Evolutionary conservation across 2,113 vertebrate species (phyloP).

Genomic region (Callopanchax toddi): DNA sequence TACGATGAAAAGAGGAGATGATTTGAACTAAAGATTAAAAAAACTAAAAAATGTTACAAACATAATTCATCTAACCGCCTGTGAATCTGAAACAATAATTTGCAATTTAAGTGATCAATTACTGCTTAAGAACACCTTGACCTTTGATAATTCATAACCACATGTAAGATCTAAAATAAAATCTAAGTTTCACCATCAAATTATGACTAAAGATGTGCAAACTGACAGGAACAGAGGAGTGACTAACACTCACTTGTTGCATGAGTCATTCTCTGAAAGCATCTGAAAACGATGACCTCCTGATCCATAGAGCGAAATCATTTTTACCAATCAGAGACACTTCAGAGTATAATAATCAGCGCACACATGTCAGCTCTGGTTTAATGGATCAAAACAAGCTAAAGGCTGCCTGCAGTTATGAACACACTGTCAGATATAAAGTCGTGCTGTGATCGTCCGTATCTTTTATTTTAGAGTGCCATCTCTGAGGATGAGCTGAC

Average conservation of each 20-base stretch:
- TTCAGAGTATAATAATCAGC: slow-evolving; percentile 17
- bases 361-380: slow-evolving; percentile 14
- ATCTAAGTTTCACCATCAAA: neutral
- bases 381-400: neutral
- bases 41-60: too few species aligned
- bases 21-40: too few species aligned
- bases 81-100: too few species aligned
- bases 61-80: too few species aligned
- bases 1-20: slow-evolving; percentile 23
- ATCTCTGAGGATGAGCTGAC: slow-evolving; percentile 13
- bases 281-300: slow-evolving; percentile 44
- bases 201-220: slow-evolving; percentile 2
- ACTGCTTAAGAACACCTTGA: too few species aligned
- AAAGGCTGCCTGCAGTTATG: slow-evolving; percentile 6
- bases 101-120: too few species aligned
- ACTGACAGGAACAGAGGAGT: neutral
- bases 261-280: slow-evolving; percentile 47
- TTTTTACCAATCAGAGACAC: slow-evolving; percentile 22
- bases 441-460: slow-evolving; percentile 15
- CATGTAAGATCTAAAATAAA: too few species aligned
- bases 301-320: slow-evolving; percentile 25
- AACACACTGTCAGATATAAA: slow-evolving; percentile 1
- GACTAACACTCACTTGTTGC: slow-evolving; percentile 56
- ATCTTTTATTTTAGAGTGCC: slow-evolving; percentile 23
- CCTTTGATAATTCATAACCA: too few species aligned